These are phyloP conservation scores for Pagrus major DNA, from an alignment of 2,113 vertebrate species.

Conservation along the genomic window DNA sequence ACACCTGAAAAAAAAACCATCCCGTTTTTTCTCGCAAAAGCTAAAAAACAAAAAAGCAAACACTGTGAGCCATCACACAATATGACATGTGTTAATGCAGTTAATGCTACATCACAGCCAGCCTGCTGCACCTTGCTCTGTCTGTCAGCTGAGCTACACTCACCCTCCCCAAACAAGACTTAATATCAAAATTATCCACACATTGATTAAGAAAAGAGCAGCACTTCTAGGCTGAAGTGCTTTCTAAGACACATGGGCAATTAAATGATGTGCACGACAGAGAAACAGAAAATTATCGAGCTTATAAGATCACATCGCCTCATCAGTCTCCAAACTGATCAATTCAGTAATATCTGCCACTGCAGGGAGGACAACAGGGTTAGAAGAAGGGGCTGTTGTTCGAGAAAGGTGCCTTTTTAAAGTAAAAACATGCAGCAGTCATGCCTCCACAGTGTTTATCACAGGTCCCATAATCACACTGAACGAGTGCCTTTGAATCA, in stretches of 20 bases:
- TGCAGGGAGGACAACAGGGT: constrained; percentile 18
- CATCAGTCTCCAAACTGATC: constrained; percentile 52
- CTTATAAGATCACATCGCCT: constrained; percentile 32
- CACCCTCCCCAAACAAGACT: constrained; percentile 1
- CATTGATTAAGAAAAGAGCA: constrained; percentile 10
- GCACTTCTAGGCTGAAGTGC: constrained; percentile 22
- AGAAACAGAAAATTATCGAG: constrained; percentile 44
- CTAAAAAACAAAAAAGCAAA: background rate
- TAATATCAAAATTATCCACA: constrained; percentile 32
- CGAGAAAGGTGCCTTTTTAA: constrained; percentile 1
- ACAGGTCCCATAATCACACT: constrained; percentile 11
- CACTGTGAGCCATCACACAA: background rate
- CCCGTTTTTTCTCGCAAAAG: background rate
- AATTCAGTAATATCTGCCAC: constrained; percentile 13
- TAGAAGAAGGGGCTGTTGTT: background rate
- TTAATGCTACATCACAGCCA: background rate
- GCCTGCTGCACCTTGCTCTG: background rate
- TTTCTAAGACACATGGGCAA: constrained; percentile 35
- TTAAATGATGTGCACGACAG: constrained; percentile 35
- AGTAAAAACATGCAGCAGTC: background rate
- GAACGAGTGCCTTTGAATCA: constrained; percentile 49
- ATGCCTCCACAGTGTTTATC: background rate
- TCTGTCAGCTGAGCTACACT: constrained; percentile 1
- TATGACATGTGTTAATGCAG: background rate
- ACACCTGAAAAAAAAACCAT: background rate